These are phyloP conservation scores for Mormyrops boulengeri DNA, from an alignment of 2,797 vertebrate genomes.

Conservation along the genomic window DNA sequence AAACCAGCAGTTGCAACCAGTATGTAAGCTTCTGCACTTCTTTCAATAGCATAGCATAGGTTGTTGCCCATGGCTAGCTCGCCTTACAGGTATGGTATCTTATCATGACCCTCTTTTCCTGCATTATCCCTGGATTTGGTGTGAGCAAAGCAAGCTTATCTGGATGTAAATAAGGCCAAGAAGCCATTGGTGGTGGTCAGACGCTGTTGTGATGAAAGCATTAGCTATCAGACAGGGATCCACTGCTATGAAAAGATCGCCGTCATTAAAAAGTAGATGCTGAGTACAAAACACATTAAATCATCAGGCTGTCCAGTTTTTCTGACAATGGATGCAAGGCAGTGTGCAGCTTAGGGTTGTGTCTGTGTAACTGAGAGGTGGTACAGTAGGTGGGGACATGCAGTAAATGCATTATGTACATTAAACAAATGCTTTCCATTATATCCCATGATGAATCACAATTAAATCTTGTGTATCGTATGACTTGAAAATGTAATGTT, in stretches of 20 bases:
- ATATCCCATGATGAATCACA: neutral
- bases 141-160: neutral
- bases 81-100: neutral
- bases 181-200: neutral
- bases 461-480: neutral
- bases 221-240: neutral
- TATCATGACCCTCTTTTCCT: neutral
- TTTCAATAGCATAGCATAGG: neutral
- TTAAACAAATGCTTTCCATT: neutral
- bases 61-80: neutral
- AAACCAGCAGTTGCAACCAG: neutral
- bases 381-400: neutral
- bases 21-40: neutral
- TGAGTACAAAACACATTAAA: neutral
- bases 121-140: neutral
- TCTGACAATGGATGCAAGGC: neutral
- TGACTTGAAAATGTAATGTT: neutral
- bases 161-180: neutral
- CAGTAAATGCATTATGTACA: neutral
- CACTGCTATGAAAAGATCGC: neutral
- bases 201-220: neutral
- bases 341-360: neutral
- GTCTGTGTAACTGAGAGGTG: neutral
- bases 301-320: neutral
- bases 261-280: neutral